Conservation (phyloP, 2,888 invertebrate species). For the Xiphydria camelus region DNA sequence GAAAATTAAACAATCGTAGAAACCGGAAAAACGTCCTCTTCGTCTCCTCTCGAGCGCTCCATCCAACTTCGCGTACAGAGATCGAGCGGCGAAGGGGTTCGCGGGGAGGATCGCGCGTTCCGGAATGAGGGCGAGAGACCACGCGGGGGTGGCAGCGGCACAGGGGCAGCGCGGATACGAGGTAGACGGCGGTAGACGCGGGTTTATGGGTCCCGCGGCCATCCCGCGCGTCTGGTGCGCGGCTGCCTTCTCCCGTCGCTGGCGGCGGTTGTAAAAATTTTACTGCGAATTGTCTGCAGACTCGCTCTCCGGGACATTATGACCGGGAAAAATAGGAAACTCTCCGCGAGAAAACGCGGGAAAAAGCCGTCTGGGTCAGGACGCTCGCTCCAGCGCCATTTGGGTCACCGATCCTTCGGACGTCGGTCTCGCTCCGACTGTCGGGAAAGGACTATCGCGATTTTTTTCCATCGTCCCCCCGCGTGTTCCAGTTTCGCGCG, state of each 20-base stretch:
- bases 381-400: constrained; percentile 7
- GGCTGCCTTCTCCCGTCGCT: constrained; percentile 26
- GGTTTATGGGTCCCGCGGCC: constrained; percentile 51
- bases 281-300: constrained; percentile 58
- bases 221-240: constrained; percentile 42
- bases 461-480: constrained; percentile 5
- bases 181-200: constrained; percentile 38
- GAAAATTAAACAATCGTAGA: no score
- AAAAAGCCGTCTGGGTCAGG: constrained; percentile 56
- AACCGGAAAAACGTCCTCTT: no score
- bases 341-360: constrained; percentile 37
- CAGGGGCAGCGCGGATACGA: no score
- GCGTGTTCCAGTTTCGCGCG: constrained; percentile 4
- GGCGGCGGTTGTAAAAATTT: constrained; percentile 52
- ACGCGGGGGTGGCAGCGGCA: no score
- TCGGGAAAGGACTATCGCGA: no score
- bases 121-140: no score
- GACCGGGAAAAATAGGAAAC: constrained; percentile 53
- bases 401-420: no score
- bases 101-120: no score
- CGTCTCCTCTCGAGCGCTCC: no score
- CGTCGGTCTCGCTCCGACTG: no score
- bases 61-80: no score
- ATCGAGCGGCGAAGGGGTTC: no score
- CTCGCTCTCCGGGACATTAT: constrained; percentile 48